Base-by-base conservation (phyloP, 2,113 vertebrate species). In the Mustela nigripes region DNA sequence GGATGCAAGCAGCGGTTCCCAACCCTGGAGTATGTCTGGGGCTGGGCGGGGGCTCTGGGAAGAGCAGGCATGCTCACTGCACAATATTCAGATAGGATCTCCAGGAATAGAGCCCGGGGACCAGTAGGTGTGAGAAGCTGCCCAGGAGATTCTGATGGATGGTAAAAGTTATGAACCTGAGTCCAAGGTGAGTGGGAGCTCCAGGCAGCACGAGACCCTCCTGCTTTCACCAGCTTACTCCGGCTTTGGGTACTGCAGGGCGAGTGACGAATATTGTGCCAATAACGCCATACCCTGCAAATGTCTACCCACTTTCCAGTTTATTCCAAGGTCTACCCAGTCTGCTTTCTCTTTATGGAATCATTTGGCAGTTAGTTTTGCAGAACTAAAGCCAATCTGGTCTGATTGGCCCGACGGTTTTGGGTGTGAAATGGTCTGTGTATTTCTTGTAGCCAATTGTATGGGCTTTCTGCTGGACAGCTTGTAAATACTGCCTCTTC, bases 271-370 rank as follows among this genome's bases (percentile, higher is more conserved):
- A 5, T 4, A 1, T 4, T 7, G 50, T 7, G 6, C 26, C 5
- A 0, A 1, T 10, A 24, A 9, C 4, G 11, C 73, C 45, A 0
- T 18, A 1, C 33, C 48, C 31, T 19, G 21, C 12, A n/a, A 0
- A 0, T 9, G 1, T 6, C 33, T 39, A 5, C 45, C 11, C 2
- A 28, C 4, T 4, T 0, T 1, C 5, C 31, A 0, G 28, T 82
- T 18, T 48, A 3, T 48, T 42, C 22, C 33, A 21, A 11, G 11
- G 39, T 62, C 39, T 5, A 3, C 4, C 28, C 39, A 0, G 3
- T 45, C 82, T 28, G 0, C 7, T 7, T 11, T 39, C 8, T 62
- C 22, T 39, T 53, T 28, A 28, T 16, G 1, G 2, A 5, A 10
- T 16, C 1, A 0, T 4, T 1, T 11, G 50, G 9, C 67, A 26